phyloP scores from a whole-genome alignment of 2,888 invertebrate genomes.

The Heliconius hortense region DNA sequence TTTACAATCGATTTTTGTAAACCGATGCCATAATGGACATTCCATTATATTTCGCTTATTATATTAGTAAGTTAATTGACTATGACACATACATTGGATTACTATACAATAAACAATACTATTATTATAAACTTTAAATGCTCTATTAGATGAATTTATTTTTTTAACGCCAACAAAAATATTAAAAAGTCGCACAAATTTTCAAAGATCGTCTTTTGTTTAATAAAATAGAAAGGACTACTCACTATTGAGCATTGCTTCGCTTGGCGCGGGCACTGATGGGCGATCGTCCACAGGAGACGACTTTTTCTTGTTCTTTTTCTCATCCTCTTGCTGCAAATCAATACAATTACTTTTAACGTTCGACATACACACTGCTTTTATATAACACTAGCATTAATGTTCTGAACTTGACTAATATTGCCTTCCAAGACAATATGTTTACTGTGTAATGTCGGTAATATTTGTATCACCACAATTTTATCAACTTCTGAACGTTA shows the following conservation, averaged over 20 bases:
- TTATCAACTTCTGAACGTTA: slow-evolving; percentile 69
- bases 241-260: slow-evolving; percentile 80
- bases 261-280: slow-evolving; percentile 75
- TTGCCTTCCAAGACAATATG: slow-evolving; percentile 49
- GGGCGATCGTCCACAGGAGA: slow-evolving; percentile 76
- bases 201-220: neutral
- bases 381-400: slow-evolving; percentile 30
- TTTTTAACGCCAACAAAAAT: neutral
- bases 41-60: slow-evolving; percentile 23
- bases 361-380: slow-evolving; percentile 62
- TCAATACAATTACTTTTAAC: slow-evolving; percentile 52
- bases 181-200: neutral
- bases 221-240: slow-evolving; percentile 23
- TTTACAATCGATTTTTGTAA: slow-evolving; percentile 39
- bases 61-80: slow-evolving; percentile 21
- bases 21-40: slow-evolving; percentile 45
- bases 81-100: neutral
- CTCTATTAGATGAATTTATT: neutral
- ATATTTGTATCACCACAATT: slow-evolving; percentile 41
- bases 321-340: slow-evolving; percentile 76
- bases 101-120: neutral
- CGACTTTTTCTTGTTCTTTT: slow-evolving; percentile 75
- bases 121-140: neutral
- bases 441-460: slow-evolving; percentile 45
- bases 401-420: slow-evolving; percentile 30